Conservation (phyloP, 2,888 invertebrate genomes). For the Nasonia oneida region DNA sequence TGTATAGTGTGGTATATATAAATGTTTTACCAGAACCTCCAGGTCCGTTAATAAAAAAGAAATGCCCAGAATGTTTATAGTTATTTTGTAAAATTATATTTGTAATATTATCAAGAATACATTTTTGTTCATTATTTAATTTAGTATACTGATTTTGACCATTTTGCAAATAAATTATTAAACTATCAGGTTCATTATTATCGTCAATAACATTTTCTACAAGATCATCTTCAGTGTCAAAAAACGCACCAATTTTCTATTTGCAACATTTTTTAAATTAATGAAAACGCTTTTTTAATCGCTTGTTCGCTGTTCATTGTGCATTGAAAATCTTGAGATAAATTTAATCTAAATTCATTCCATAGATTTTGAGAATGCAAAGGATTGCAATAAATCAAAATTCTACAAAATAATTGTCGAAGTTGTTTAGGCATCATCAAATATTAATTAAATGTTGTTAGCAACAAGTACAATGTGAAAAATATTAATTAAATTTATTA, state of each 20-base stretch:
- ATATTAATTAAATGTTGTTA: neutral
- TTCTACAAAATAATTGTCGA: conserved; percentile 68
- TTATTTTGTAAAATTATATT: neutral
- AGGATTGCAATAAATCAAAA: conserved; percentile 66
- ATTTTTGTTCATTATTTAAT: neutral
- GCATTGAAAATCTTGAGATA: conserved; percentile 38
- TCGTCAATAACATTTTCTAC: too few relatives aligned
- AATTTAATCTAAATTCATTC: conserved; percentile 46
- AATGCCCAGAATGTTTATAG: neutral
- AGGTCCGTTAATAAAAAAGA: neutral
- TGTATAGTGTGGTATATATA: too few relatives aligned
- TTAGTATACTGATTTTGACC: too few relatives aligned
- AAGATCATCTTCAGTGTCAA: too few relatives aligned
- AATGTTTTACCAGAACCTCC: neutral
- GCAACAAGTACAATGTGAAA: too few relatives aligned
- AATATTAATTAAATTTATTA: too few relatives aligned
- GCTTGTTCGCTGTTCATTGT: too few relatives aligned
- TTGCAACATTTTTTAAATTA: too few relatives aligned
- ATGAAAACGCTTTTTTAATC: too few relatives aligned
- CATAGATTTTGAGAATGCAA: conserved; percentile 66
- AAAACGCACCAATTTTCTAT: too few relatives aligned
- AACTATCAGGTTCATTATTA: too few relatives aligned
- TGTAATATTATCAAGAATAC: neutral
- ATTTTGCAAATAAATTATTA: too few relatives aligned
- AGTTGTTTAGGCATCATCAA: conserved; percentile 66